Conservation (phyloP, 2,113 vertebrate species). For the Calidris pugnax region DNA sequence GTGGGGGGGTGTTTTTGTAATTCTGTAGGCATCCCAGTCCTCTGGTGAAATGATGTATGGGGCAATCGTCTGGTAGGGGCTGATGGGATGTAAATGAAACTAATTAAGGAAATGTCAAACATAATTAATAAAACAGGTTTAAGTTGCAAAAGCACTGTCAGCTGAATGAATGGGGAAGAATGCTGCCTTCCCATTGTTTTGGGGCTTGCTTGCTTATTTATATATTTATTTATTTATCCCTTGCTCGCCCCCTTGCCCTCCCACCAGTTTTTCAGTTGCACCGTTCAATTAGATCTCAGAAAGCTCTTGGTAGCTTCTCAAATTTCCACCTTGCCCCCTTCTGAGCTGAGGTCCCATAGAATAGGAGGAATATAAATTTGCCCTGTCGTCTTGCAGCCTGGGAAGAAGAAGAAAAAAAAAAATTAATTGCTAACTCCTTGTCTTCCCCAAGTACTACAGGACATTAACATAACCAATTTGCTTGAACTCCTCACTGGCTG, state of each 20-base stretch:
- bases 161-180: constrained; percentile 99
- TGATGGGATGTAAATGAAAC: constrained; percentile 87
- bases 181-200: constrained; percentile 66
- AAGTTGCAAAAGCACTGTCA: constrained; percentile 99
- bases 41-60: constrained; percentile 86
- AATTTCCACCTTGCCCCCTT: constrained; percentile 77
- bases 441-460: constrained; percentile 94
- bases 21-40: constrained; percentile 76
- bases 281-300: constrained; percentile 83
- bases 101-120: constrained; percentile 98
- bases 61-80: constrained; percentile 86
- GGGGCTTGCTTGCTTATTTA: constrained; percentile 50
- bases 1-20: constrained; percentile 59
- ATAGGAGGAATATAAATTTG: constrained; percentile 90
- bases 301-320: constrained; percentile 70
- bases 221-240: constrained; percentile 43
- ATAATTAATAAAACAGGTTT: constrained; percentile 99
- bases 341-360: constrained; percentile 78
- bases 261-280: constrained; percentile 63
- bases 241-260: constrained; percentile 1
- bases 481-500: constrained; percentile 91
- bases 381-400: constrained; percentile 86
- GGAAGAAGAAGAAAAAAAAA: constrained; percentile 72
- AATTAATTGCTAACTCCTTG: constrained; percentile 94
- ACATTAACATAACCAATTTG: constrained; percentile 99